phyloP scores from a whole-genome alignment of 2,888 invertebrate genomes.

The Orthonychiurus folsomi region DNA sequence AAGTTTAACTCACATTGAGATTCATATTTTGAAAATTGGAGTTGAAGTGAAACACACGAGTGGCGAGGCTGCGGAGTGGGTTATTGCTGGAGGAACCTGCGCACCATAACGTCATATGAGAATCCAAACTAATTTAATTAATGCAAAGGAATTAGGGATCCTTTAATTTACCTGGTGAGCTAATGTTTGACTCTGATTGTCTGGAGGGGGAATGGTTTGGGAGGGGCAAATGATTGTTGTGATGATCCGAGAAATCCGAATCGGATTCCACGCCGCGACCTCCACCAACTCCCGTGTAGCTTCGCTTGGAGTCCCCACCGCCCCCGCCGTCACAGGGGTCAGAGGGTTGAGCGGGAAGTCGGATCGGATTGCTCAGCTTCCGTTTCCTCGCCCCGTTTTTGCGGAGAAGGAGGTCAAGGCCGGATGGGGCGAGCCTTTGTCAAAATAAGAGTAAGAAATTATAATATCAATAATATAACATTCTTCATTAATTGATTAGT shows the following conservation, averaged over 20 bases:
- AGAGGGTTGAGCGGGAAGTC: conserved; percentile 16
- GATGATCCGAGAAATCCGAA: neutral
- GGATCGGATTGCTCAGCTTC: conserved; percentile 28
- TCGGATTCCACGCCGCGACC: conserved; percentile 9
- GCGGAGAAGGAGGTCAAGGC: neutral
- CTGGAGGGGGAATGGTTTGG: conserved; percentile 2
- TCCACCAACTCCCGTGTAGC: neutral
- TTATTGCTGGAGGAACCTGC: neutral
- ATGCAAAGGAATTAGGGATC: neutral
- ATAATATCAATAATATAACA: neutral
- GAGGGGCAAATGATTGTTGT: neutral
- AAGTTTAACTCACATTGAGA: conserved; percentile 10
- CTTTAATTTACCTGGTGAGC: conserved; percentile 11
- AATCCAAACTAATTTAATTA: neutral
- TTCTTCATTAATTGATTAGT: neutral
- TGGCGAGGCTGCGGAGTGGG: conserved; percentile 9
- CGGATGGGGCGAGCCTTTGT: conserved; percentile 1
- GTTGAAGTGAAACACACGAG: conserved; percentile 12
- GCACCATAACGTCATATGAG: neutral
- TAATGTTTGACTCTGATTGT: conserved; percentile 8
- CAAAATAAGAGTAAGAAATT: no score
- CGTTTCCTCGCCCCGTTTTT: conserved; percentile 29
- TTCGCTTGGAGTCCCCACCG: neutral
- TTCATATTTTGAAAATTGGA: conserved; percentile 12
- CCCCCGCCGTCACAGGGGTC: neutral